Evolutionary conservation across 2,797 vertebrate species (phyloP).

Genomic region (Protonibea diacanthus): DNA sequence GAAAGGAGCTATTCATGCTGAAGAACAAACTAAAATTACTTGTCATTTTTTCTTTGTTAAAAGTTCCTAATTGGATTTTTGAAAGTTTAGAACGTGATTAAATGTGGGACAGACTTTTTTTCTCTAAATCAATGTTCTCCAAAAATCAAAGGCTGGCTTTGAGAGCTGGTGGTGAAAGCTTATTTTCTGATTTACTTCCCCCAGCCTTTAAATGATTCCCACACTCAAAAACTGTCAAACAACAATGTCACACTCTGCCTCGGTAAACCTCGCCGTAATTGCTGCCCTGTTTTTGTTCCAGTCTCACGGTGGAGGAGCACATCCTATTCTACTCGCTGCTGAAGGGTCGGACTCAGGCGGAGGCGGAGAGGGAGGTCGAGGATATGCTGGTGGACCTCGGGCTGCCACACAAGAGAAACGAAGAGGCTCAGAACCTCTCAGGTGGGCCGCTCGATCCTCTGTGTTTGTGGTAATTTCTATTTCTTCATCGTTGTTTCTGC

Average conservation of each 20-base stretch:
- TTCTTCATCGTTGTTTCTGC: neutral
- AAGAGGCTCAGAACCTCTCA: conserved; percentile 94
- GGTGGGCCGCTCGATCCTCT: conserved; percentile 76
- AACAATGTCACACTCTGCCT: neutral
- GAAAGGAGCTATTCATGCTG: neutral
- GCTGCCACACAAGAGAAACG: conserved; percentile 92
- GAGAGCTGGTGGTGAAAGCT: neutral
- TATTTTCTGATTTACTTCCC: neutral
- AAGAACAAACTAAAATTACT: conserved; percentile 12
- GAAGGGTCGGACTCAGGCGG: conserved; percentile 89
- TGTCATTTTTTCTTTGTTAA: neutral
- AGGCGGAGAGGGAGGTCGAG: conserved; percentile 90
- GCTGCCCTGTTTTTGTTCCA: conserved; percentile 62
- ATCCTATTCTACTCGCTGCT: conserved; percentile 95
- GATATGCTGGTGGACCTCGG: conserved; percentile 92
- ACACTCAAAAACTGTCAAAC: conserved; percentile 2
- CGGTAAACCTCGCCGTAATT: neutral
- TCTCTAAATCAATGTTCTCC: conserved; percentile 2
- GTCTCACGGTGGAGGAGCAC: conserved; percentile 96
- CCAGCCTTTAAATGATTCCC: neutral
- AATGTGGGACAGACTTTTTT: neutral
- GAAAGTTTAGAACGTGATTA: neutral
- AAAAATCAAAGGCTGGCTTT: neutral
- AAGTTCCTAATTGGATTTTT: neutral
- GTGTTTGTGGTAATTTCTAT: neutral